These are phyloP conservation scores for Dolichopus griseipennis DNA, from an alignment of 2,888 invertebrate genomes.

Conservation along the genomic window DNA sequence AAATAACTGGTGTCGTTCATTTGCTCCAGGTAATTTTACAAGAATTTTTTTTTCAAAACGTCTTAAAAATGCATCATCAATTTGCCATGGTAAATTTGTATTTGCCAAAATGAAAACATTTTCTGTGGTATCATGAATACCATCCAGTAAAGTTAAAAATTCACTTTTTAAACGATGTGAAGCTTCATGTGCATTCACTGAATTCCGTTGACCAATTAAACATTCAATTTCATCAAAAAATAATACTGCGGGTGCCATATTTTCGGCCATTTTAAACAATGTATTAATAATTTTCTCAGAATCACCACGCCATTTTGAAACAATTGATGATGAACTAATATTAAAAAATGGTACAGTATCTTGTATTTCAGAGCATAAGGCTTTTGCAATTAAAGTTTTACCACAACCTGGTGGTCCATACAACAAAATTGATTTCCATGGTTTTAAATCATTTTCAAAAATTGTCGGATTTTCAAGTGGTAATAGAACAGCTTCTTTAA, in stretches of 20 bases:
- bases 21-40: conserved; percentile 63
- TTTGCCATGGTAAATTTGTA: conserved; percentile 89
- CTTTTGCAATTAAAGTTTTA: conserved; percentile 84
- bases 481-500: conserved; percentile 82
- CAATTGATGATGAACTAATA: conserved; percentile 75
- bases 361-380: conserved; percentile 69
- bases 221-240: conserved; percentile 92
- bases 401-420: conserved; percentile 60
- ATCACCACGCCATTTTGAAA: conserved; percentile 95
- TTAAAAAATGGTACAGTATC: conserved; percentile 75
- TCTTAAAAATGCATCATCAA: conserved; percentile 79
- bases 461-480: conserved; percentile 65
- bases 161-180: conserved; percentile 82
- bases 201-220: conserved; percentile 57
- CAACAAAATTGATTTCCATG: conserved; percentile 72
- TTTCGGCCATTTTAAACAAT: conserved; percentile 77
- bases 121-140: conserved; percentile 53
- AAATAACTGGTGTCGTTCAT: conserved; percentile 62
- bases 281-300: conserved; percentile 87
- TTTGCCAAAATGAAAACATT: conserved; percentile 70
- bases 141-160: conserved; percentile 78
- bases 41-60: conserved; percentile 80
- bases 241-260: conserved; percentile 79
- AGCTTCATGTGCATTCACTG: conserved; percentile 71
- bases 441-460: conserved; percentile 58